Percentiles rank a stretch among this genome's conserved stretches.
These are phyloP conservation scores for Nautilus pompilius DNA, from an alignment of 1,140 invertebrate genomes.

Conservation along the genomic window DNA sequence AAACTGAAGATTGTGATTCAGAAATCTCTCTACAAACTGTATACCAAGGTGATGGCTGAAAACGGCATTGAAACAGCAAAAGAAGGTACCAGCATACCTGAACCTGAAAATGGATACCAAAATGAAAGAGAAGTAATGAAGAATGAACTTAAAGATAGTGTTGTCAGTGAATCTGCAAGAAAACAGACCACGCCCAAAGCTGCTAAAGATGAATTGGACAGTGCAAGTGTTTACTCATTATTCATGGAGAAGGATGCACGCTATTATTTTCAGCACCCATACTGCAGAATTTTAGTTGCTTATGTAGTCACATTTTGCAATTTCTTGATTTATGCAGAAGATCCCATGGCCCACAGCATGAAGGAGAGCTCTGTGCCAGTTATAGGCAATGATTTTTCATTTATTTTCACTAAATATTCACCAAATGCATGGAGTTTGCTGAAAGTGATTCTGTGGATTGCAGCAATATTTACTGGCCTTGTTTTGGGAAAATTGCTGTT, in stretches of 20 bases:
- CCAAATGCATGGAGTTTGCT: slow-evolving; percentile 59
- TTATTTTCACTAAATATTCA: slow-evolving; percentile 60
- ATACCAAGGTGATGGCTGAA: too few relatives aligned
- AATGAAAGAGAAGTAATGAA: too few relatives aligned
- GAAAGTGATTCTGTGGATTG: slow-evolving; percentile 60
- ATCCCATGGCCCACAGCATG: slow-evolving; percentile 62
- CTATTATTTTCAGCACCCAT: slow-evolving; percentile 64
- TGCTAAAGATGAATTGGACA: slow-evolving; percentile 32
- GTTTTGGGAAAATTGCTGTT: slow-evolving; percentile 59
- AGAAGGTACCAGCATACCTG: too few relatives aligned
- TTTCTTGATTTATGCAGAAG: slow-evolving; percentile 63
- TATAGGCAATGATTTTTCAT: slow-evolving; percentile 61
- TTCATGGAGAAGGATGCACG: slow-evolving; percentile 57
- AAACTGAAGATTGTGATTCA: too few relatives aligned
- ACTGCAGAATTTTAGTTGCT: slow-evolving; percentile 58
- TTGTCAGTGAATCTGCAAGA: too few relatives aligned
- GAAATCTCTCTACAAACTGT: too few relatives aligned
- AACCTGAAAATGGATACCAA: too few relatives aligned
- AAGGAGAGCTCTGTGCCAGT: slow-evolving; percentile 60
- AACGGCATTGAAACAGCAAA: too few relatives aligned
- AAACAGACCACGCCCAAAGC: too few relatives aligned
- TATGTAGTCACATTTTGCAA: slow-evolving; percentile 62
- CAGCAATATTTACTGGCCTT: slow-evolving; percentile 57
- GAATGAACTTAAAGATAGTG: too few relatives aligned
- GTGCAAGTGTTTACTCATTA: slow-evolving; percentile 46